phyloP scores from a whole-genome alignment of 2,113 vertebrate genomes.

The Odobenus rosmarus region DNA sequence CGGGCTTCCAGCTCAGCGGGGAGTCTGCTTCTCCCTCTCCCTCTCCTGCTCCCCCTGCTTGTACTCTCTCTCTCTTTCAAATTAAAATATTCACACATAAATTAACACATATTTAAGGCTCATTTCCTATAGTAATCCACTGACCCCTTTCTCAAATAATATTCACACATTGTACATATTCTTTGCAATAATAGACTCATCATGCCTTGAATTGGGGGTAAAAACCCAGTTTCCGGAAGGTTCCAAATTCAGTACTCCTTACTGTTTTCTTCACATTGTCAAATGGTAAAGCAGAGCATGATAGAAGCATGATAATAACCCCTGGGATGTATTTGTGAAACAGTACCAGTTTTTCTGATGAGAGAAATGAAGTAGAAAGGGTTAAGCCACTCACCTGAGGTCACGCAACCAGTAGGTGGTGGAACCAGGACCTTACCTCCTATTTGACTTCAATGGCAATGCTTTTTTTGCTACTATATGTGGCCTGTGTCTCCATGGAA shows the following conservation, averaged over 20 bases:
- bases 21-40: too few relatives aligned
- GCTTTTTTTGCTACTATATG: neutral
- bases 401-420: neutral
- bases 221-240: neutral
- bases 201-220: neutral
- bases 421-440: neutral
- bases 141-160: neutral
- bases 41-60: too few relatives aligned
- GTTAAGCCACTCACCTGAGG: neutral
- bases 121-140: neutral
- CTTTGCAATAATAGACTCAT: neutral
- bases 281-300: neutral
- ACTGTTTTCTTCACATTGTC: neutral
- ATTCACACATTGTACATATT: neutral
- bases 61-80: too few relatives aligned
- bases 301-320: neutral
- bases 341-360: neutral
- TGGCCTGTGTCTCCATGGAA: neutral
- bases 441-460: neutral
- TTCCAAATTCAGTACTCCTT: neutral
- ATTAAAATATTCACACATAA: neutral
- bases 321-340: neutral
- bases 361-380: neutral
- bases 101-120: neutral
- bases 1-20: too few relatives aligned